Evolutionary conservation across 2,113 vertebrate species (phyloP).

Genomic region (rat (Rattus norvegicus)): GRCr8 NC_086021.1:155520501-155521000

Average conservation of each 20-base stretch:
- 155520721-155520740: not conserved
- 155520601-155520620: conserved; percentile 56
- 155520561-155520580: not conserved
- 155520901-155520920: not conserved
- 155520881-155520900: not conserved
- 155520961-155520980: not conserved
- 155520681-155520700: not conserved
- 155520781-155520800: not conserved
- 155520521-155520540: not conserved
- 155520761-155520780: not conserved
- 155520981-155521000: not conserved
- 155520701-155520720: not conserved
- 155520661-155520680: not conserved
- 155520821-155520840: not conserved
- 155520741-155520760: fast-evolving
- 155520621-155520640: conserved; percentile 40
- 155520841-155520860: not conserved
- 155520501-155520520: not conserved
- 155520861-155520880: not conserved
- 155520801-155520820: not conserved
- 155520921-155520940: not conserved
- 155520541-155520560: not conserved
- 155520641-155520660: not conserved
- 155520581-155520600: conserved; percentile 18
- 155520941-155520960: not conserved